A percentile compares a stretch with the other conserved stretches of the same genome.
These are phyloP conservation scores for Podarcis raffonei DNA, from an alignment of 2,113 vertebrate genomes.

Conservation along the genomic window DNA sequence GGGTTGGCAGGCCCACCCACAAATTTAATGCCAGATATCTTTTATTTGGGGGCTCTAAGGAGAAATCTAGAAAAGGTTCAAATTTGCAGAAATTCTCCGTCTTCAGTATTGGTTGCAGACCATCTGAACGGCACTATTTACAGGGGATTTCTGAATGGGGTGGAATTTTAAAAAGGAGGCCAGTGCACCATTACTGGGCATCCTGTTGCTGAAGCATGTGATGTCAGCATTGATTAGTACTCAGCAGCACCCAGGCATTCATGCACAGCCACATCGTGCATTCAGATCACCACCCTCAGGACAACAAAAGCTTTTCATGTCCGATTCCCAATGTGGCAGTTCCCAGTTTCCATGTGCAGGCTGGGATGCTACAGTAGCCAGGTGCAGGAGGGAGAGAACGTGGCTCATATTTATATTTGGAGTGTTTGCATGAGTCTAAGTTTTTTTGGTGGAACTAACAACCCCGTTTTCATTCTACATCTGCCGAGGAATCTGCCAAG, in stretches of 20 bases:
- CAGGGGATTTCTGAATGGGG: slow-evolving; percentile 7
- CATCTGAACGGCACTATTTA: not conserved
- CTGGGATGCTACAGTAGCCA: not conserved
- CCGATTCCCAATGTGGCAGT: not conserved
- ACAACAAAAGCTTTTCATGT: not conserved
- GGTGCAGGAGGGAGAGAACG: not conserved
- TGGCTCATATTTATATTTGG: fast-evolving
- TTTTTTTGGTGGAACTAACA: not conserved
- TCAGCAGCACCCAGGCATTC: not conserved
- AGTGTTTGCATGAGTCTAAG: fast-evolving
- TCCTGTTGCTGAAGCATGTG: not conserved
- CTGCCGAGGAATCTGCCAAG: not conserved
- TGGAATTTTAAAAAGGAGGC: slow-evolving; percentile 5
- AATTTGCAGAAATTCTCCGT: not conserved
- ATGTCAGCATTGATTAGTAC: not conserved
- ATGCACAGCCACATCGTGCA: not conserved
- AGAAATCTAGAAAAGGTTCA: not conserved
- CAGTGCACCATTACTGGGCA: not conserved
- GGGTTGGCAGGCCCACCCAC: fast-evolving
- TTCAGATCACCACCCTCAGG: slow-evolving; percentile 16
- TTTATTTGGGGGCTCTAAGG: not conserved
- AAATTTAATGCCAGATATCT: not conserved
- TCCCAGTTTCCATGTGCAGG: not conserved
- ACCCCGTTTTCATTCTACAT: not conserved
- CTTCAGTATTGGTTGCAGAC: not conserved